Conservation (phyloP, 2,797 vertebrate species). For the Gobio occitaniae region DNA sequence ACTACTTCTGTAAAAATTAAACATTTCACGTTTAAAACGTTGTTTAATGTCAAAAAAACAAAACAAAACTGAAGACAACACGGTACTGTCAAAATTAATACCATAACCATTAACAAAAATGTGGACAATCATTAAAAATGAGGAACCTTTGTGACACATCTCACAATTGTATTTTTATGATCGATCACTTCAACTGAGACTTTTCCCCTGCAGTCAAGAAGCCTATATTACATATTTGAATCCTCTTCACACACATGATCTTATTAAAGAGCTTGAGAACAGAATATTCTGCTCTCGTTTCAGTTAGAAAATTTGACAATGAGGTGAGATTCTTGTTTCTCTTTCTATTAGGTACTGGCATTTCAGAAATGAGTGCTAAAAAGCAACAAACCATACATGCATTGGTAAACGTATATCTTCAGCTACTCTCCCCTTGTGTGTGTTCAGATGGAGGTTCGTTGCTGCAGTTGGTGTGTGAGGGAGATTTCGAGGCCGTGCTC, state of each 20-base stretch:
- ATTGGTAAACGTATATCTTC: no score
- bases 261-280: neutral
- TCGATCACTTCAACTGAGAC: no score
- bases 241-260: neutral
- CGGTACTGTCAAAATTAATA: neutral
- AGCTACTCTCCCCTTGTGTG: neutral
- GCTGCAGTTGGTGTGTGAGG: slow-evolving; percentile 83
- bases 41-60: neutral
- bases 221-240: neutral
- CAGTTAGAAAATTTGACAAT: slow-evolving; percentile 1
- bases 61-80: neutral
- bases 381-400: neutral
- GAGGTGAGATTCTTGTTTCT: neutral
- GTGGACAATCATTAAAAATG: neutral
- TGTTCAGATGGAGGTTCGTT: slow-evolving; percentile 80
- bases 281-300: slow-evolving; percentile 10
- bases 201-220: neutral
- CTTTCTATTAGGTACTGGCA: neutral
- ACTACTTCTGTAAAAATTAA: neutral
- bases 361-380: neutral
- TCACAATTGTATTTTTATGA: neutral
- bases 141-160: neutral
- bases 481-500: slow-evolving; percentile 83
- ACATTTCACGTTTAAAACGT: neutral
- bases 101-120: neutral